Base-by-base conservation (phyloP, 2,888 invertebrate genomes). In the Hypomecis atomaria region DNA sequence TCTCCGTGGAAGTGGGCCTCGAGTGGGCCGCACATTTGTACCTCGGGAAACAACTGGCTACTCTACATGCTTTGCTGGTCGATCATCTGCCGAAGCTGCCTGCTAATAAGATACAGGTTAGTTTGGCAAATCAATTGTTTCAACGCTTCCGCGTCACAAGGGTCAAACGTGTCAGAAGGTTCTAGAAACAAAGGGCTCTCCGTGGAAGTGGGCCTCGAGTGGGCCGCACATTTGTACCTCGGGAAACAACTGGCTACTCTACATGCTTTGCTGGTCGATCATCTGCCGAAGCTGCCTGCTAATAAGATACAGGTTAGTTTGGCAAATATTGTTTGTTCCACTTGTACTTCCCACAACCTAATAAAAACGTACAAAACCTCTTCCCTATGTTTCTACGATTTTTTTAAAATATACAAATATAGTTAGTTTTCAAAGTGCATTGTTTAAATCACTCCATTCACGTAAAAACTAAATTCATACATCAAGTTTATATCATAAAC, bases 1-100 rank as follows among this genome's bases (percentile, higher is more conserved):
- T 79, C 71, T 70, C 78, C 64, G 90, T 78, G 47, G 94, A 94
- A 71, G 94, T 94, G 4, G 94, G 95, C 70, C 89, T 95, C 0
- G 96, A 96, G 79, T 96, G 96, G 94, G 97, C 97, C 60, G 97
- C 97, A 4, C 96, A 97, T 85, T 97, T 98, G 10, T 98, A 98
- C 84, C 93, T 97, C 62, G 97, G 97, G 69, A 97, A 97, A 77
- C 97, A 98, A 79, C 88, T 98, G 58, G 97, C 97, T 4, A 94
- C 97, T 0, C 87, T 98, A 6, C 97, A 97, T 71, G 94, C 94
- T 3, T 89, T 98, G 71, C 92, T 98, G 1, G 94, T 94, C 6
- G 97, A 97, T 81, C 96, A 96, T 77, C 90, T 96, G 59, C 94
- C 95, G 37, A 96, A 96, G 75, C 86, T 96, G 73, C 94, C 95